Base-by-base conservation (phyloP, 92 coral and sea anemone genomes). In the Epizoanthus stellaris region DNA sequence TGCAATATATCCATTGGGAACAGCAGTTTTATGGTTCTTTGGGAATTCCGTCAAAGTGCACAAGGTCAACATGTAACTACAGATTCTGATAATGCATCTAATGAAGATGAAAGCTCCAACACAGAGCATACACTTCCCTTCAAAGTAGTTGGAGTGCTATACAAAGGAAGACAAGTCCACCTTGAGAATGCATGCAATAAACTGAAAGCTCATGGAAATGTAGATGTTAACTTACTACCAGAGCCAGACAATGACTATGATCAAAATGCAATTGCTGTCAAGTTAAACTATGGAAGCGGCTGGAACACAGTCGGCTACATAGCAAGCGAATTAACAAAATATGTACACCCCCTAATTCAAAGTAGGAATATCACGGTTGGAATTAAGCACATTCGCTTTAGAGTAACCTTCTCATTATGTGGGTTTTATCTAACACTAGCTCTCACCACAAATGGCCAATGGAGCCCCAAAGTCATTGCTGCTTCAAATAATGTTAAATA, bases 231-330 rank as follows among this genome's bases (percentile, higher is more conserved):
- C 6, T 8, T 87, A 8, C 49, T 77, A 66, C 81, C 73, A 34
- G 90, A 80, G 19, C 90, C 90, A 11, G 81, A 87, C 25, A 87
- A 87, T 39, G 86, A 76, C 19, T 66, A 80, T 56, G 86, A 87
- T n/a, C 23, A 34, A 45, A 77, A 85, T 87, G 86, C 90, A 4
- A 87, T 87, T 20, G 86, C 86, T 15, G 86, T 87, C 25, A 21
- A 67, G 3, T n/a, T 87, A 15, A 38, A 54, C 62, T 81, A 69
- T 67, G 85, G 86, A 5, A 13, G 6, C 19, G 70, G 70, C 40
- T 85, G 84, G 77, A 5, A 10, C 45, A 76, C 45, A 85, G 81
- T 85, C 66, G 84, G 88, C 2, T 85, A 85, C 42, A 85, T 85
- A 43, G 58, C 84, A 36, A 76, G 67, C 8, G 88, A 85, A 67